phyloP scores from a whole-genome alignment of 2,797 vertebrate genomes.

The Odontamblyopus rebecca region DNA sequence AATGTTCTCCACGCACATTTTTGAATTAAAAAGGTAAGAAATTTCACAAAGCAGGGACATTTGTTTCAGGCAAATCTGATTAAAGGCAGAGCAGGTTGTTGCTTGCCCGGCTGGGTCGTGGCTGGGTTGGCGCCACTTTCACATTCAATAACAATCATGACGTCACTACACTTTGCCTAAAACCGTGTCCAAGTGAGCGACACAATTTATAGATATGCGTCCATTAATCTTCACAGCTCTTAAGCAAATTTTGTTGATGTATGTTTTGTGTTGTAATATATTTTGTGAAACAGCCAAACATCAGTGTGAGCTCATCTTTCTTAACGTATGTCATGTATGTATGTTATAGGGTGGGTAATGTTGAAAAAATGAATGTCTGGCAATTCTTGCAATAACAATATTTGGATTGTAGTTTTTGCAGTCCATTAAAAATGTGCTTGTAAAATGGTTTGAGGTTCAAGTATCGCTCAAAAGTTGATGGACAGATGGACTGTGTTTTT shows the following conservation, averaged over 20 bases:
- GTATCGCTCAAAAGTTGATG: not conserved
- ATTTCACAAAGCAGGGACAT: conserved; percentile 72
- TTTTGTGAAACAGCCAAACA: not conserved
- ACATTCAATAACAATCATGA: conserved; percentile 51
- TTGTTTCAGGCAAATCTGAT: conserved; percentile 75
- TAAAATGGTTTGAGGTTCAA: not conserved
- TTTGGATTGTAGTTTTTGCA: not conserved
- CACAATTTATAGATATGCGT: conserved; percentile 3
- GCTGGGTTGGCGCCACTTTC: conserved; percentile 67
- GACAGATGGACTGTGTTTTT: too few relatives aligned
- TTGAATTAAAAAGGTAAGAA: conserved; percentile 78
- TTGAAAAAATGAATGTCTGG: not conserved
- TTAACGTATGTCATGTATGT: not conserved
- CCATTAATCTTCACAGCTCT: conserved; percentile 15
- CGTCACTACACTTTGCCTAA: conserved; percentile 24
- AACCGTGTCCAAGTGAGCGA: conserved; percentile 17
- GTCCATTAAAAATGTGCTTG: too few relatives aligned
- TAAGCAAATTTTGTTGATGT: not conserved
- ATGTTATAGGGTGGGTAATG: not conserved
- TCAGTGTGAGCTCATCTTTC: conserved; percentile 17
- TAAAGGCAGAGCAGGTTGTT: conserved; percentile 49
- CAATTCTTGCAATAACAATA: not conserved
- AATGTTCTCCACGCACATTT: conserved; percentile 69
- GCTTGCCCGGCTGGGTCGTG: conserved; percentile 33
- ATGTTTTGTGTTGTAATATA: conserved; percentile 2